A percentile compares a stretch with the other conserved stretches of the same genome.
These are phyloP conservation scores for Leptodactylus fuscus DNA, from an alignment of 2,113 vertebrate species.

Conservation along the genomic window DNA sequence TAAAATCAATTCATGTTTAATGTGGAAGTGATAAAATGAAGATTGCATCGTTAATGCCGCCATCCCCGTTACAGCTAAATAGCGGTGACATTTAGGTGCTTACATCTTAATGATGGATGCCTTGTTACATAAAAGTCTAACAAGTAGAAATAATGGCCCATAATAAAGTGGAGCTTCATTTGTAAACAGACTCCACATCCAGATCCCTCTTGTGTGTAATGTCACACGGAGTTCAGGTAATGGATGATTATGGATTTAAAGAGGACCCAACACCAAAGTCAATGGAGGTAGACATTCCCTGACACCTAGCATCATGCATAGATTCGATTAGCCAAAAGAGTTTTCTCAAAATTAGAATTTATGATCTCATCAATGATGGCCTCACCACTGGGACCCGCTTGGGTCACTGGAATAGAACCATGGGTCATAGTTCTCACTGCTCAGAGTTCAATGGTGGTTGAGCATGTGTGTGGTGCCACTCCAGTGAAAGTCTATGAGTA, in stretches of 20 bases:
- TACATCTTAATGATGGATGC: constrained; percentile 37
- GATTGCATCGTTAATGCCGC: constrained; percentile 37
- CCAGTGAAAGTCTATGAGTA: too few relatives aligned
- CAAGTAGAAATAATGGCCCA: constrained; percentile 42
- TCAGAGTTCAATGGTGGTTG: too few relatives aligned
- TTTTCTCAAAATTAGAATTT: too few relatives aligned
- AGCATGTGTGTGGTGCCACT: too few relatives aligned
- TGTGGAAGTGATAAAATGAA: constrained; percentile 44
- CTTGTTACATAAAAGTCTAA: constrained; percentile 25
- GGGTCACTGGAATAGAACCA: too few relatives aligned
- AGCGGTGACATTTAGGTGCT: constrained; percentile 45
- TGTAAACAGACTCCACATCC: constrained; percentile 23
- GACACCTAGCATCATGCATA: too few relatives aligned
- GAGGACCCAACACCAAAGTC: neutral
- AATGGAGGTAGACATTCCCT: neutral
- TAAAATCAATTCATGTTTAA: constrained; percentile 34
- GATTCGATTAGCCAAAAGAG: too few relatives aligned
- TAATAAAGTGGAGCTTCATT: constrained; percentile 44
- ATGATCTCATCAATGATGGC: too few relatives aligned
- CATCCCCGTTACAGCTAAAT: constrained; percentile 16
- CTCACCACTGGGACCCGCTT: too few relatives aligned
- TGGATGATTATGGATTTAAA: constrained; percentile 5
- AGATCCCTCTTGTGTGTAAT: neutral
- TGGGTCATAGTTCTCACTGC: too few relatives aligned
- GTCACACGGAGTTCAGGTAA: constrained; percentile 7